Conservation (phyloP, 2,888 invertebrate genomes). For the Halictus ligatus region DNA sequence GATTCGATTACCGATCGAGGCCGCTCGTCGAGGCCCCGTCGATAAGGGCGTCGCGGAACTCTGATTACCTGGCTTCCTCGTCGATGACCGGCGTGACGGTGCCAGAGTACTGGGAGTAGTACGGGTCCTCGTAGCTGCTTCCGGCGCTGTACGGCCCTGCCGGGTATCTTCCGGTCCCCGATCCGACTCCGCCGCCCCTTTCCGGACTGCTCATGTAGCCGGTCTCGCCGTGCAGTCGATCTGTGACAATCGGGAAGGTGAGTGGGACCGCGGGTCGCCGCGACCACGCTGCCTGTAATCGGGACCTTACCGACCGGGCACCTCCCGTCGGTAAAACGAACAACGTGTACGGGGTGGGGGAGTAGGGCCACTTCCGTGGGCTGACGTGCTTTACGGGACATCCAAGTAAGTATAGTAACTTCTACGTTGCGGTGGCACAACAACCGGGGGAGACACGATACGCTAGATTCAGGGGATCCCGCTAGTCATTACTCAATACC, state of each 20-base stretch:
- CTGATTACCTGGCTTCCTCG: slow-evolving; percentile 91
- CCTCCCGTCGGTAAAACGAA: background rate
- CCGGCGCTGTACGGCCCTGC: slow-evolving; percentile 85
- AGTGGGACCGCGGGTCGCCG: slow-evolving; percentile 13
- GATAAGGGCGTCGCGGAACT: slow-evolving; percentile 23
- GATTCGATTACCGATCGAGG: background rate
- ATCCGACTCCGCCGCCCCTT: slow-evolving; percentile 85
- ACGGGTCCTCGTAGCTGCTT: slow-evolving; percentile 93
- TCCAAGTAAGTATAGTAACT: background rate
- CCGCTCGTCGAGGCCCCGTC: background rate
- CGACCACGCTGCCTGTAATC: background rate
- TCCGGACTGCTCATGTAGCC: slow-evolving; percentile 96
- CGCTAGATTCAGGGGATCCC: slow-evolving; percentile 6
- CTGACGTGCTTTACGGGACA: background rate
- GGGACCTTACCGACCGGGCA: background rate
- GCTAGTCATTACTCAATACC: slow-evolving; percentile 25
- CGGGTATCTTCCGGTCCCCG: slow-evolving; percentile 80
- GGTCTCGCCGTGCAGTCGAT: slow-evolving; percentile 86
- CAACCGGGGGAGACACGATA: background rate
- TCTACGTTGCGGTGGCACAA: slow-evolving; percentile 8
- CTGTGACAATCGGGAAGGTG: slow-evolving; percentile 67
- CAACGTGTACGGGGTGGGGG: background rate
- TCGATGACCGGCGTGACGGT: slow-evolving; percentile 96
- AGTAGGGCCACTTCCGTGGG: background rate
- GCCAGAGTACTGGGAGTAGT: slow-evolving; percentile 92